These are phyloP conservation scores for Eubucco bourcierii DNA, from an alignment of 2,113 vertebrate genomes.

Conservation along the genomic window DNA sequence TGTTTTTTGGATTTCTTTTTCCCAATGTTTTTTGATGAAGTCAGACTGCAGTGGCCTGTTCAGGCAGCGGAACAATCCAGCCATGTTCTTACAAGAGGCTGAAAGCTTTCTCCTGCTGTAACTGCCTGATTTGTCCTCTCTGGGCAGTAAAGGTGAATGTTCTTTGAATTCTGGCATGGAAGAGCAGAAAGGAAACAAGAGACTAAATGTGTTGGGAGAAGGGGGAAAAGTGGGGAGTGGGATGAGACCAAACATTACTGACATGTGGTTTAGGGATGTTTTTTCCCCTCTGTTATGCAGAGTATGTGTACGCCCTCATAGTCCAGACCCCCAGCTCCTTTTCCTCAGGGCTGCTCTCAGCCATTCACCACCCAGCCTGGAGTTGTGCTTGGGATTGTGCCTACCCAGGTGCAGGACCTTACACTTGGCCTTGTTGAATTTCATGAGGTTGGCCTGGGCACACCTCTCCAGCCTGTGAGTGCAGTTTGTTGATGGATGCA, in stretches of 20 bases:
- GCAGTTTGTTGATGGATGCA: not conserved
- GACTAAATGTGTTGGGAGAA: not conserved
- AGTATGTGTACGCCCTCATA: no score
- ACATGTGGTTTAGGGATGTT: not conserved
- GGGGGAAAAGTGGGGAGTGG: not conserved
- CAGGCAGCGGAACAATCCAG: slow-evolving; percentile 40
- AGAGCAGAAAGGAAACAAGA: not conserved
- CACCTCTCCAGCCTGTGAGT: no score
- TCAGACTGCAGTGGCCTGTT: slow-evolving; percentile 41
- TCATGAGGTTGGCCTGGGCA: no score
- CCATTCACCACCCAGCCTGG: no score
- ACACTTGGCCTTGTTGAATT: no score
- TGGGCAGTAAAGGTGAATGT: not conserved
- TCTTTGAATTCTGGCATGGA: not conserved
- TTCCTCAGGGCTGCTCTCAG: no score
- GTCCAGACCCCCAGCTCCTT: no score
- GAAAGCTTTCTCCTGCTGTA: slow-evolving; percentile 12
- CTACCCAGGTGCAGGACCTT: no score
- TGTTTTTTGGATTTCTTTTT: not conserved
- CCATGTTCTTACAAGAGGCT: slow-evolving; percentile 49
- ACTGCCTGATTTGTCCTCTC: not conserved
- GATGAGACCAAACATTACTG: not conserved
- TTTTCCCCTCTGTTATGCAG: rapidly evolving
- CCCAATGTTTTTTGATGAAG: slow-evolving; percentile 38
- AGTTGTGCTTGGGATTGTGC: no score